phyloP scores from a whole-genome alignment of 2,797 vertebrate genomes.

The Cetoscarus ocellatus region DNA sequence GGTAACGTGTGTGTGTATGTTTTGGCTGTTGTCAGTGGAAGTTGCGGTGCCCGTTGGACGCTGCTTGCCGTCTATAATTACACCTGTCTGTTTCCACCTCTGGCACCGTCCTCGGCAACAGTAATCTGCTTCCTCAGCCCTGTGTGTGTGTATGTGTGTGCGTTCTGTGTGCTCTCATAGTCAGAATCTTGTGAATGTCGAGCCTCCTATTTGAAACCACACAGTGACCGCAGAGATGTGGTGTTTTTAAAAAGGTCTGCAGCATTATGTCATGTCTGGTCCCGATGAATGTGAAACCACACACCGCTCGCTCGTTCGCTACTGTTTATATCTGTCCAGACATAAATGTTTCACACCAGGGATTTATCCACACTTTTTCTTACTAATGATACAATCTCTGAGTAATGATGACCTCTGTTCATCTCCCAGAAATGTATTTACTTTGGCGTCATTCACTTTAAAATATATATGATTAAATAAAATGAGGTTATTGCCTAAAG shows the following conservation, averaged over 20 bases:
- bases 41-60: slow-evolving; percentile 42
- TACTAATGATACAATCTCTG: slow-evolving; percentile 17
- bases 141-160: background rate
- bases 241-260: slow-evolving; percentile 75
- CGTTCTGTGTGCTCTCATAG: slow-evolving; percentile 28
- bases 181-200: slow-evolving; percentile 65
- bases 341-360: slow-evolving; percentile 59
- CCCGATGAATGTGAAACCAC: slow-evolving; percentile 74
- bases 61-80: slow-evolving; percentile 83
- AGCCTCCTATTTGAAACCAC: slow-evolving; percentile 73
- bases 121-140: slow-evolving; percentile 78
- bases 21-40: slow-evolving; percentile 40
- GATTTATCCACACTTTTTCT: slow-evolving; percentile 58
- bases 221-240: slow-evolving; percentile 57
- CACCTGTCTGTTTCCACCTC: slow-evolving; percentile 78
- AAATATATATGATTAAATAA: no score
- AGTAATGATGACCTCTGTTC: background rate
- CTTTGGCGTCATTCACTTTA: background rate
- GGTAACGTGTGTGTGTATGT: slow-evolving; percentile 16
- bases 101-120: slow-evolving; percentile 69
- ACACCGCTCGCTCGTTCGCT: slow-evolving; percentile 60
- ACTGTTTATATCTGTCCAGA: slow-evolving; percentile 75
- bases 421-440: background rate
- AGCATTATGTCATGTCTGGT: slow-evolving; percentile 83
- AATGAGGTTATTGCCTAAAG: no score